phyloP scores from a whole-genome alignment of 2,888 invertebrate species.

The Heliconius cydno region DNA sequence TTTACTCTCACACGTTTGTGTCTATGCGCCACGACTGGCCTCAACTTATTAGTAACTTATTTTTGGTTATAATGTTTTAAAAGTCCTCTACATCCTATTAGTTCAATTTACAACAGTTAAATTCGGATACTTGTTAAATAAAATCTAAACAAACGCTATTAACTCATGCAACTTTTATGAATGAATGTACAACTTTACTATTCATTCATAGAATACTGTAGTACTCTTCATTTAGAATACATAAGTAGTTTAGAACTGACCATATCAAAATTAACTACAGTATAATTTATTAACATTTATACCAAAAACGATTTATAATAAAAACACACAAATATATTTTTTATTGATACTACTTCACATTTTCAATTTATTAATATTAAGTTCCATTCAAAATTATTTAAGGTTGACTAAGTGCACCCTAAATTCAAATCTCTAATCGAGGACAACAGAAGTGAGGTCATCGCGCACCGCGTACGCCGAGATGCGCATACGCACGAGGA shows the following conservation, averaged over 20 bases:
- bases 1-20: not conserved
- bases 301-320: conserved; percentile 2
- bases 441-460: conserved; percentile 65
- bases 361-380: conserved; percentile 31
- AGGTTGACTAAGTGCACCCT: conserved; percentile 42
- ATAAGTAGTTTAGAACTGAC: not conserved
- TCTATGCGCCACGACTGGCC: not conserved
- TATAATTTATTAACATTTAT: conserved; percentile 10
- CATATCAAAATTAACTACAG: not conserved
- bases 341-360: conserved; percentile 1
- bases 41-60: not conserved
- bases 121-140: conserved; percentile 52
- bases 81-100: conserved; percentile 58
- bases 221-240: not conserved
- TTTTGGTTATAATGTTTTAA: conserved; percentile 41
- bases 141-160: conserved; percentile 52
- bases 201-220: conserved; percentile 41
- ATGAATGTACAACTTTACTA: conserved; percentile 40
- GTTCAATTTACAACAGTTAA: conserved; percentile 51
- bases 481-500: conserved; percentile 62
- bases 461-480: conserved; percentile 57
- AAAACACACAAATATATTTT: not conserved
- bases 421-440: conserved; percentile 49
- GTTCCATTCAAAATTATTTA: conserved; percentile 28
- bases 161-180: conserved; percentile 55